Base-by-base conservation (phyloP, 2,888 invertebrate species). In the Monoplex corrugatus region DNA sequence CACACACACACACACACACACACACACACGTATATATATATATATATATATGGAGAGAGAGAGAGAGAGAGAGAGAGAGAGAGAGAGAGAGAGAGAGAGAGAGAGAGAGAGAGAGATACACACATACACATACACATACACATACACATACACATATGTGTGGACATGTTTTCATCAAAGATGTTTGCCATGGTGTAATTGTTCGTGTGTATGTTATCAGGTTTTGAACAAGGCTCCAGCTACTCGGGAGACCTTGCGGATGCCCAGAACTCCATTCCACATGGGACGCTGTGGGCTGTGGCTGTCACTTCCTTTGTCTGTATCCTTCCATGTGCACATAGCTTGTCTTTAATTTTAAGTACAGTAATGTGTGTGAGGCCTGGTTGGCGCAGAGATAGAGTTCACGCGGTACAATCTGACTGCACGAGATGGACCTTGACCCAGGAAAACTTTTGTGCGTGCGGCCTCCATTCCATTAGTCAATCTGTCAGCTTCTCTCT, bases 181-280 rank as follows among this genome's bases (percentile, higher is more conserved):
- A 57, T 57, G 57, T 2, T 16, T 57, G 2, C 19, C 57, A 57
- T n/a, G n/a, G n/a, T n/a, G n/a, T n/a, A n/a, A n/a, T n/a, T n/a
- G n/a, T 50, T 16, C 28, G 5, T 10, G 57, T 57, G 57, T 16
- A 23, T 80, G 32, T 23, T 94, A 94, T n/a, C 96, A 98, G 98
- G 98, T 95, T 99, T 99, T 92, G 99, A 99, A 99, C 99, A 99
- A 90, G 99, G 99, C 40, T 99, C 99, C 0, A 99, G 99, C 96
- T 97, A 99, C 94, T 99, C 99, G 32, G 99, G 99, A 90, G 99
- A 99, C 96, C 97, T 99, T 94, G 98, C 98, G 63, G 99, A 99
- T 96, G 99, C 99, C 87, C 99, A 99, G 96, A 98, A 98, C 96
- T 99, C 99, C 92, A 99, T 99, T 95, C 99, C 99, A 0, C 97